Evolutionary conservation across 2,888 invertebrate genomes (phyloP).

Genomic region (Dasypolia templi): DNA sequence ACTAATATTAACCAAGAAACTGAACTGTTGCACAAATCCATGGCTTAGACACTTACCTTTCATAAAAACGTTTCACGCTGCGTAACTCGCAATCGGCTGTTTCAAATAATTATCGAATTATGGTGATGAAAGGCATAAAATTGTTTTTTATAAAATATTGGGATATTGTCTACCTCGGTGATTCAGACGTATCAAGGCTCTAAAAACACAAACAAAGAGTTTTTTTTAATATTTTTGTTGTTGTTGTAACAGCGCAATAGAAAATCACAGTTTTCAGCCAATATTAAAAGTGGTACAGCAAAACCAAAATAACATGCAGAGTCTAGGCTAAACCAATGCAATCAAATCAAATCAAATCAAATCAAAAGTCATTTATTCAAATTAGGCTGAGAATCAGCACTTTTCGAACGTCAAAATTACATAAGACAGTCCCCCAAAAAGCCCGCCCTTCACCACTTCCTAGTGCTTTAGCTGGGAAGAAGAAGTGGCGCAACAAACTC

Average conservation of each 20-base stretch:
- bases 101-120: conserved; percentile 65
- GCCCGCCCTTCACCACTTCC: too few species aligned
- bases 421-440: too few species aligned
- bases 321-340: conserved; percentile 43
- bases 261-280: conserved; percentile 28
- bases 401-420: too few species aligned
- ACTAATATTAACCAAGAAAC: conserved; percentile 58
- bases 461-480: too few species aligned
- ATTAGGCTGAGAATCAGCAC: too few species aligned
- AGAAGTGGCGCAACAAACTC: too few species aligned
- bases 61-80: conserved; percentile 70
- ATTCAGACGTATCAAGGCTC: not conserved
- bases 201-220: too few species aligned
- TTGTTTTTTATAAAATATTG: conserved; percentile 57
- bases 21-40: conserved; percentile 65
- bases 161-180: conserved; percentile 12
- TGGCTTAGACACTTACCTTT: conserved; percentile 65
- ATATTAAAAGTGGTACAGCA: conserved; percentile 18
- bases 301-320: conserved; percentile 41
- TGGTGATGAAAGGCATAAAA: conserved; percentile 71
- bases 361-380: too few species aligned
- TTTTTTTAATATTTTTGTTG: not conserved
- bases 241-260: not conserved
- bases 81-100: conserved; percentile 61
- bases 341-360: too few species aligned